Evolutionary conservation across 2,797 vertebrate species (phyloP).

Genomic region (Cheracebus regulus): DNA sequence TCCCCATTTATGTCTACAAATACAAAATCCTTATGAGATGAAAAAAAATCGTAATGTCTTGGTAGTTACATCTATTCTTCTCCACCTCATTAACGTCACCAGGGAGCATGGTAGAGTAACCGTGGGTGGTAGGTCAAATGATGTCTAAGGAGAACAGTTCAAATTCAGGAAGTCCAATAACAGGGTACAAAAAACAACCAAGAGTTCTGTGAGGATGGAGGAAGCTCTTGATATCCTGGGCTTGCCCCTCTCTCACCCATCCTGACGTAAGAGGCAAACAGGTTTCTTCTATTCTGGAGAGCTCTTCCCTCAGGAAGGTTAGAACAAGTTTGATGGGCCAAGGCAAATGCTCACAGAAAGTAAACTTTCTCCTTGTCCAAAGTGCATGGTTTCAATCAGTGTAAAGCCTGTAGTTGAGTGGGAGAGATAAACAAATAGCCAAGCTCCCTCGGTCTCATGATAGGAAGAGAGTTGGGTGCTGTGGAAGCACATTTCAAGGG

Average conservation of each 20-base stretch:
- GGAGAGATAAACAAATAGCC: background rate
- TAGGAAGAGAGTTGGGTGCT: background rate
- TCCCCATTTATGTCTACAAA: background rate
- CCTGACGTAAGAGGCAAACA: background rate
- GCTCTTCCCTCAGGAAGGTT: background rate
- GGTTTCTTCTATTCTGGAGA: background rate
- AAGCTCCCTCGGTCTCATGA: background rate
- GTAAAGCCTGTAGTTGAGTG: background rate
- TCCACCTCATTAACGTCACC: background rate
- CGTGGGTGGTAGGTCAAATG: background rate
- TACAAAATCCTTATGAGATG: background rate
- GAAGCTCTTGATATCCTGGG: background rate
- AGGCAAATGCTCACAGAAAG: background rate
- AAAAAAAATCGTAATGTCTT: background rate
- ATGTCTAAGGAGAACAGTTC: background rate
- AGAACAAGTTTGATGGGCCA: background rate
- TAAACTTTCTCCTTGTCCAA: background rate
- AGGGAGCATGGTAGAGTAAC: background rate
- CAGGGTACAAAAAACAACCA: background rate
- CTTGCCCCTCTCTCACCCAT: background rate
- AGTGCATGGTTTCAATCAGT: background rate
- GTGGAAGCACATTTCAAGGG: background rate
- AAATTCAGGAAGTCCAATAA: background rate
- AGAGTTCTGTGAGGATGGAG: background rate
- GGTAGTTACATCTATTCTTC: background rate